phyloP scores from a whole-genome alignment of 2,797 vertebrate species.

The Parauchenoglanis punctatus region DNA sequence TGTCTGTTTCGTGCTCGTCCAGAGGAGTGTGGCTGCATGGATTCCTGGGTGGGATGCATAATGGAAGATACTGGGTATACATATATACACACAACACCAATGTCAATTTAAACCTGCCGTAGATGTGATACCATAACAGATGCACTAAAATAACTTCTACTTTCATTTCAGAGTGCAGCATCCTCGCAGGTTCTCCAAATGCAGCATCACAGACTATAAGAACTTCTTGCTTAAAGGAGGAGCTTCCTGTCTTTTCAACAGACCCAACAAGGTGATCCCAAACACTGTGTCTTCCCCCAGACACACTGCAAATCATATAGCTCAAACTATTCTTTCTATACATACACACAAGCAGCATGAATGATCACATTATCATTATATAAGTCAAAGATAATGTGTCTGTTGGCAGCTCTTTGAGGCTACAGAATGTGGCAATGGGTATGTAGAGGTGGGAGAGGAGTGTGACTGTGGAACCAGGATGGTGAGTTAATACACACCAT shows the following conservation, averaged over 20 bases:
- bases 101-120: background rate
- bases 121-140: background rate
- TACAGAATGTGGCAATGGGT: conserved; percentile 87
- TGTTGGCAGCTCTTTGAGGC: conserved; percentile 80
- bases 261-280: conserved; percentile 81
- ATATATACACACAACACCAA: no score
- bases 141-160: background rate
- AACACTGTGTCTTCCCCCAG: background rate
- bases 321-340: background rate
- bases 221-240: conserved; percentile 83
- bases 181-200: conserved; percentile 85
- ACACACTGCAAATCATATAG: background rate
- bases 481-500: conserved; percentile 67
- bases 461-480: conserved; percentile 84
- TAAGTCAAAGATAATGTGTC: conserved; percentile 33
- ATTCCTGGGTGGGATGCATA: conserved; percentile 87
- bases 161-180: conserved; percentile 77
- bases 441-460: conserved; percentile 85
- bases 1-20: conserved; percentile 47
- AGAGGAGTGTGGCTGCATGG: conserved; percentile 86
- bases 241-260: conserved; percentile 86
- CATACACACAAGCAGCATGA: background rate
- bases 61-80: conserved; percentile 88
- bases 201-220: conserved; percentile 85
- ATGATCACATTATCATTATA: background rate